These are phyloP conservation scores for Crambe crambe DNA, from an alignment of 37 sponge, comb jelly and placozoan genomes.

Conservation along the genomic window DNA sequence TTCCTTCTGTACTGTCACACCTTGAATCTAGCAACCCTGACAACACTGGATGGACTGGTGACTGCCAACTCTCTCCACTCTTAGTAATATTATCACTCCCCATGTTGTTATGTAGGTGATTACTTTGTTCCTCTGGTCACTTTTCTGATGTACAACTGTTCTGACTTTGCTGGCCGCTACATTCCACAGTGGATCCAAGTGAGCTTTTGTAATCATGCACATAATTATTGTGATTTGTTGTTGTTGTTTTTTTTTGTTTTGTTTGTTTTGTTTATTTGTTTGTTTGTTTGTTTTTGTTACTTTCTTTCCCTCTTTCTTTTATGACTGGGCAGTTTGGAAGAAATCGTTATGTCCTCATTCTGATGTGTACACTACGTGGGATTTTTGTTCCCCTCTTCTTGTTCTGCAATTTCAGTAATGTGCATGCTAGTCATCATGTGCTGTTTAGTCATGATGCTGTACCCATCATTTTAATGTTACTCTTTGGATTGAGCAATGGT, in stretches of 20 bases:
- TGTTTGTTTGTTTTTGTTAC: too few relatives aligned
- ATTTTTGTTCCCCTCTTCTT: slow-evolving; percentile 78
- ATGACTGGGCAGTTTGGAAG: slow-evolving; percentile 61
- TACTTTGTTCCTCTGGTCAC: slow-evolving; percentile 80
- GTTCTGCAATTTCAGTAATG: slow-evolving; percentile 62
- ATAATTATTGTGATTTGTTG: slow-evolving; percentile 14
- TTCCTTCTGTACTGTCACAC: slow-evolving; percentile 65
- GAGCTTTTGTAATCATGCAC: background rate
- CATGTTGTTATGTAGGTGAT: slow-evolving; percentile 32
- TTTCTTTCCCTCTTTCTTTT: too few relatives aligned
- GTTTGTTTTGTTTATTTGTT: too few relatives aligned
- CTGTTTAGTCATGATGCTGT: slow-evolving; percentile 54
- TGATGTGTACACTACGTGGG: slow-evolving; percentile 37
- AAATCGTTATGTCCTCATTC: slow-evolving; percentile 36
- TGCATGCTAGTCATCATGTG: too few relatives aligned
- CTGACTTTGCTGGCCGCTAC: slow-evolving; percentile 84
- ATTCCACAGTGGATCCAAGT: slow-evolving; percentile 70
- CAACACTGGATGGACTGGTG: slow-evolving; percentile 36
- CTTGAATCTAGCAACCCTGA: slow-evolving; percentile 39
- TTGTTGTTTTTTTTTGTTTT: too few relatives aligned
- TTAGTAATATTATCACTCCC: too few relatives aligned
- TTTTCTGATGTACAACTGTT: slow-evolving; percentile 87
- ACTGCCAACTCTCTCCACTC: too few relatives aligned
- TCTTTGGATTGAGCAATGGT: slow-evolving; percentile 84
- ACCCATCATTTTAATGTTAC: slow-evolving; percentile 64